Evolutionary conservation across 2,888 invertebrate species (phyloP).

Genomic region (Xestia c-nigrum): DNA sequence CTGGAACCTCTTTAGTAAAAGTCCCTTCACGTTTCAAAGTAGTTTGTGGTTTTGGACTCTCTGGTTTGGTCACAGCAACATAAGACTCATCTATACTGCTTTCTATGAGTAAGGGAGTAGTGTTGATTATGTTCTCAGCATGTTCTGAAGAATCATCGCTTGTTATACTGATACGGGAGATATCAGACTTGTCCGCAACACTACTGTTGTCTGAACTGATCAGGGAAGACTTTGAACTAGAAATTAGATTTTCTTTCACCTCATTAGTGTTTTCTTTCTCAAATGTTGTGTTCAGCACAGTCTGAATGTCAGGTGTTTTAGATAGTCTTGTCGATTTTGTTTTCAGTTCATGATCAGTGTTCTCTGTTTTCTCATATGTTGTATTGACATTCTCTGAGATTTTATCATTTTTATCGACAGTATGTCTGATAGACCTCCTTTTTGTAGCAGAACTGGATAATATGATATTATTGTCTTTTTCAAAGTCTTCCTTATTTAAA

Average conservation of each 20-base stretch:
- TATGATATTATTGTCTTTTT: conserved; percentile 50
- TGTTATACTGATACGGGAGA: conserved; percentile 80
- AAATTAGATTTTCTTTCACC: conserved; percentile 29
- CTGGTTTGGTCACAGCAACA: conserved; percentile 40
- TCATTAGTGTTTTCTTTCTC: conserved; percentile 67
- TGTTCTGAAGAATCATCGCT: conserved; percentile 83
- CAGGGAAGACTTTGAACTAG: conserved; percentile 77
- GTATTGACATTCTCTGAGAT: conserved; percentile 52
- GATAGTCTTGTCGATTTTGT: conserved; percentile 36
- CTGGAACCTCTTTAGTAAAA: conserved; percentile 82
- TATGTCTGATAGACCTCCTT: conserved; percentile 36
- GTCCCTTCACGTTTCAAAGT: conserved; percentile 84
- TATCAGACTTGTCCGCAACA: conserved; percentile 74
- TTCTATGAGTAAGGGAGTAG: conserved; percentile 82
- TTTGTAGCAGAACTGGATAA: conserved; percentile 46
- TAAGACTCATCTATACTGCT: conserved; percentile 82
- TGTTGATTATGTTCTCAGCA: conserved; percentile 80
- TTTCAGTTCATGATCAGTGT: conserved; percentile 8
- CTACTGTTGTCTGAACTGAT: conserved; percentile 79
- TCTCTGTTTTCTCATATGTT: conserved; percentile 68
- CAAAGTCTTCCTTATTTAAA: conserved; percentile 48
- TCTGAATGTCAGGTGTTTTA: conserved; percentile 38
- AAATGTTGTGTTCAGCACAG: conserved; percentile 73
- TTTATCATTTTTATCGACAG: conserved; percentile 43
- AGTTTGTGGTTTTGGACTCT: conserved; percentile 59